A percentile compares a stretch with the other conserved stretches of the same genome.
Conservation (phyloP, 2,113 vertebrate species). For the Colinus virginianus region DNA sequence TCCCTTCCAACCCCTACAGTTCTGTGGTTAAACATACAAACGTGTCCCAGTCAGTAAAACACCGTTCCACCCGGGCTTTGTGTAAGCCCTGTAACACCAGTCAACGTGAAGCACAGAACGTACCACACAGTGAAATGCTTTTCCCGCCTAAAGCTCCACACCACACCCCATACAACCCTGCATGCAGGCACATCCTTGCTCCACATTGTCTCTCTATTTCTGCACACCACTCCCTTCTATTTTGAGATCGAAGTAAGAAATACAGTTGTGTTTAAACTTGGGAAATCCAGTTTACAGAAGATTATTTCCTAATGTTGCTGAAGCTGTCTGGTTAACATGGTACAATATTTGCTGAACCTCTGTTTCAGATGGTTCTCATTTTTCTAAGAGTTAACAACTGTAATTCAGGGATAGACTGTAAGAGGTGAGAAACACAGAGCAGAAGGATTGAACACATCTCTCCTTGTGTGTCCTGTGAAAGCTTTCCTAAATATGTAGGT, state of each 20-base stretch:
- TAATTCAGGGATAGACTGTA: background rate
- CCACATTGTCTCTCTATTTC: background rate
- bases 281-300: background rate
- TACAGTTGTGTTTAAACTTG: background rate
- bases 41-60: background rate
- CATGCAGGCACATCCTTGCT: background rate
- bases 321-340: background rate
- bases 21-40: no score
- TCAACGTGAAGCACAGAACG: accelerated
- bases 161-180: no score
- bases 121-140: background rate
- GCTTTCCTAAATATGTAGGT: background rate
- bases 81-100: accelerated
- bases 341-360: background rate
- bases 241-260: background rate
- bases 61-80: background rate
- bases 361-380: background rate
- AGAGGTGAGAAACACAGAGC: background rate
- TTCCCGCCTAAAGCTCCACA: no score
- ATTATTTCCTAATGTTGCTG: background rate
- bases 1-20: no score
- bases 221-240: accelerated
- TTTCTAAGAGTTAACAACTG: background rate
- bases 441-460: background rate
- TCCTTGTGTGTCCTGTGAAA: background rate